Evolutionary conservation across 37 sponge, comb jelly and placozoan genomes (phyloP).

Genomic region (Geodia barretti): DNA sequence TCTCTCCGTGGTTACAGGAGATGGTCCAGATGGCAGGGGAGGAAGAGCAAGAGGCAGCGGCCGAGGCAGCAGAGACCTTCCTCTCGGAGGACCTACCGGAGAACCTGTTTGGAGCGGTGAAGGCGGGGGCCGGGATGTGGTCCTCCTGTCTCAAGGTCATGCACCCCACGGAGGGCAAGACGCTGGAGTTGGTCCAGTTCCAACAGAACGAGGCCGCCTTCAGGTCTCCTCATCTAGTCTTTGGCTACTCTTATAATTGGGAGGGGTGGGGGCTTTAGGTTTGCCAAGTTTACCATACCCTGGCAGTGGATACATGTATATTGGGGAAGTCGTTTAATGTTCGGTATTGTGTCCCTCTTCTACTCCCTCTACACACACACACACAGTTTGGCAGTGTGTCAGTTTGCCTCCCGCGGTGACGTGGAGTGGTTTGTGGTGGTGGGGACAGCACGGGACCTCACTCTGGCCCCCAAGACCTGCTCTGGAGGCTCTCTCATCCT

Average conservation of each 20-base stretch:
- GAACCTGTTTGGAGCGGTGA: constrained; percentile 85
- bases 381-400: constrained; percentile 80
- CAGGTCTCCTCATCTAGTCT: too few species aligned
- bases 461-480: constrained; percentile 68
- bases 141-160: constrained; percentile 90
- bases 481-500: constrained; percentile 83
- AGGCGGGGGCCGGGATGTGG: constrained; percentile 95
- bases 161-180: constrained; percentile 90
- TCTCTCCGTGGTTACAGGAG: constrained; percentile 40
- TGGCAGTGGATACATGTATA: too few species aligned
- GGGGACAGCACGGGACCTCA: constrained; percentile 81
- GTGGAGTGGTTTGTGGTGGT: constrained; percentile 90
- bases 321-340: too few species aligned
- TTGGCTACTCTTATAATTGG: too few species aligned
- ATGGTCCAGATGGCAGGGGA: constrained; percentile 90
- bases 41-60: constrained; percentile 80
- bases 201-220: constrained; percentile 97
- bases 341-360: too few species aligned
- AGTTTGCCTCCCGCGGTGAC: constrained; percentile 78
- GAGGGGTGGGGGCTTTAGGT: too few species aligned
- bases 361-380: too few species aligned
- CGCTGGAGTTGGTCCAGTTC: constrained; percentile 85
- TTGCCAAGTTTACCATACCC: too few species aligned
- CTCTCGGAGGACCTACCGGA: constrained; percentile 91
- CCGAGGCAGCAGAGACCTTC: constrained; percentile 87